These are phyloP conservation scores for Leptatherina wallacei DNA, from an alignment of 2,797 vertebrate genomes.

Conservation along the genomic window DNA sequence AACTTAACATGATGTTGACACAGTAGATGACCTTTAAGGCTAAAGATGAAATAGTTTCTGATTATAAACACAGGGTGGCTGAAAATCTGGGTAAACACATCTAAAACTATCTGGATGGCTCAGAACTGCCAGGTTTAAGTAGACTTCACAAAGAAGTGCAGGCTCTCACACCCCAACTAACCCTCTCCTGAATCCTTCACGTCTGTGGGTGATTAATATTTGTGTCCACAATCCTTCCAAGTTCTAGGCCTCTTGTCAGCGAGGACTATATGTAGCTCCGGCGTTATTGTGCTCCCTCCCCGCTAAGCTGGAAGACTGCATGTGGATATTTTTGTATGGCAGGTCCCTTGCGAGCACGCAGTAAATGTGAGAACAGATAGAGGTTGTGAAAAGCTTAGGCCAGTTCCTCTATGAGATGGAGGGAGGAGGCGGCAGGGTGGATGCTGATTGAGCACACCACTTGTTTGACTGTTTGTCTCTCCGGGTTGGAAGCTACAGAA, in stretches of 20 bases:
- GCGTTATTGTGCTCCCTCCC: constrained; percentile 61
- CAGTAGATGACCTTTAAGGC: too few relatives aligned
- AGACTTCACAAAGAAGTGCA: constrained; percentile 15
- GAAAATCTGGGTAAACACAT: neutral
- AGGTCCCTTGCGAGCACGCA: constrained; percentile 61
- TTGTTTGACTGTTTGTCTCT: constrained; percentile 66
- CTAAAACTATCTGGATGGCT: constrained; percentile 10
- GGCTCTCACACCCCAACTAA: constrained; percentile 13
- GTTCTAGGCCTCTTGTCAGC: constrained; percentile 64
- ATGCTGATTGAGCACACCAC: constrained; percentile 65
- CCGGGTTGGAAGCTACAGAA: constrained; percentile 17
- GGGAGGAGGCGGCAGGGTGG: constrained; percentile 18
- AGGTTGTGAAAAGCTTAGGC: constrained; percentile 30
- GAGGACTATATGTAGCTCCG: constrained; percentile 63
- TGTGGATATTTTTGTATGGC: constrained; percentile 66
- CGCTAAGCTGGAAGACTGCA: constrained; percentile 50
- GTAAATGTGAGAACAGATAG: constrained; percentile 48
- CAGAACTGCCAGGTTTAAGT: neutral
- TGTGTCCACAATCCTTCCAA: constrained; percentile 53
- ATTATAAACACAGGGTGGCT: too few relatives aligned
- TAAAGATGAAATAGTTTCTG: too few relatives aligned
- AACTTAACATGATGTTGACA: too few relatives aligned
- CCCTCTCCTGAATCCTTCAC: constrained; percentile 49
- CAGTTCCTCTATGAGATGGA: constrained; percentile 33
- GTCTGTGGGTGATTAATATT: constrained; percentile 69